Evolutionary conservation across 2,888 invertebrate genomes (phyloP), one percentile per base, ranked within the genome.

Genomic region (Harpagoxenus sublaevis): DNA sequence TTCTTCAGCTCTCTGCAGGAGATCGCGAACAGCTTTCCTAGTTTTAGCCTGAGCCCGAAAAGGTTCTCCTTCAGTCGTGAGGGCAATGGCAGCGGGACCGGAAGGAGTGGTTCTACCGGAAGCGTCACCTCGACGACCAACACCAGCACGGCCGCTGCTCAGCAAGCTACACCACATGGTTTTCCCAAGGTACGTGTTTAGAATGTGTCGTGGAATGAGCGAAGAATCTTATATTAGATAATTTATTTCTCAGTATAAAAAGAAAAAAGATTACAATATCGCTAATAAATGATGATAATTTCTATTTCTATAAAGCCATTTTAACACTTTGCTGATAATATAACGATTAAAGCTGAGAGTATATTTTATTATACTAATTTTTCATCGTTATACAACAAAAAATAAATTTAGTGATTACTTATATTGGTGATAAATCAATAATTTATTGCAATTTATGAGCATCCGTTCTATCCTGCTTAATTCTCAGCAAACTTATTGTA

Each of bases 1-100:
- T 98, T 98, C 96, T 97, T 98, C 95, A 97, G 97, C 95, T 97
- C 98, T 60, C 95, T 98, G 92, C 97, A 98, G 93, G 98, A 98
- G 95, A 98, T 98, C 95, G 98, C 97, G 93, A 98, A 97, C 95
- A 97, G 98, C 94, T 98, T 98, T 90, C 98, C 98, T 70, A 98
- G 97, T 92, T 95, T 98, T 91, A 97, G 97, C 87, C 95, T 98
- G 86, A 97, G 97, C 90, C 97, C 98, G 83, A 97, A 97, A 89
- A 96, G 97, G 87, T 97, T 96, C 93, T 97, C 97, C 23, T 96
- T 97, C 85, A 96, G 97, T 39, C 96, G 97, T 1, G 97, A 97
- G 93, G 96, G 97, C 88, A 95, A 95, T 55, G 83, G 91, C 53
- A 85, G 89, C 66, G 65, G 92, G 6, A 89, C 92, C 48, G 93